These are phyloP conservation scores for Saguinus imperator DNA, from an alignment of 2,113 vertebrate genomes.

Conservation along the genomic window DNA sequence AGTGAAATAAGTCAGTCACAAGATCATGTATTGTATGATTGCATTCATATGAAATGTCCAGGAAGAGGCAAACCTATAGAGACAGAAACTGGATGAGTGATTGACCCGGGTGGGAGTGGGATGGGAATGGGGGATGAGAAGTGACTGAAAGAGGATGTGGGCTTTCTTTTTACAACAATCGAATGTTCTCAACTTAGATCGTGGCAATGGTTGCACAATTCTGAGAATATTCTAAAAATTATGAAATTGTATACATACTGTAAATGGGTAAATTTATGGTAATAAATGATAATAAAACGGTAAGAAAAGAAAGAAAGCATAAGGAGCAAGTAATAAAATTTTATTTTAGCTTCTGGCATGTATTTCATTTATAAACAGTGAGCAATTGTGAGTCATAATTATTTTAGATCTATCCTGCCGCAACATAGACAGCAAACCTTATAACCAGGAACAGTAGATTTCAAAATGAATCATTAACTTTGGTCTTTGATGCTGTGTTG, in stretches of 20 bases:
- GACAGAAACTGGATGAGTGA: neutral
- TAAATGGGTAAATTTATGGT: neutral
- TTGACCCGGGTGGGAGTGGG: neutral
- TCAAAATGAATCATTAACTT: constrained; percentile 19
- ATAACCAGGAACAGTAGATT: neutral
- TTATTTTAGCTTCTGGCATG: neutral
- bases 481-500: neutral
- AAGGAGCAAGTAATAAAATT: neutral
- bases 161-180: neutral
- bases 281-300: neutral
- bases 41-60: neutral
- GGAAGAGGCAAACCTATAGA: neutral
- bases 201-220: neutral
- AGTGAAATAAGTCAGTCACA: neutral
- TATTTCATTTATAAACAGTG: neutral
- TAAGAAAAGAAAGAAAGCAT: neutral
- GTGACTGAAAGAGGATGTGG: neutral
- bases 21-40: neutral
- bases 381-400: neutral
- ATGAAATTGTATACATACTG: neutral
- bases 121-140: neutral
- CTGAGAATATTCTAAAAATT: neutral
- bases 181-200: neutral
- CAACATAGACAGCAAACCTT: neutral
- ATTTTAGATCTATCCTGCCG: neutral